Base-by-base conservation (phyloP, 1,140 invertebrate genomes). In the Bombus fervidus region DNA sequence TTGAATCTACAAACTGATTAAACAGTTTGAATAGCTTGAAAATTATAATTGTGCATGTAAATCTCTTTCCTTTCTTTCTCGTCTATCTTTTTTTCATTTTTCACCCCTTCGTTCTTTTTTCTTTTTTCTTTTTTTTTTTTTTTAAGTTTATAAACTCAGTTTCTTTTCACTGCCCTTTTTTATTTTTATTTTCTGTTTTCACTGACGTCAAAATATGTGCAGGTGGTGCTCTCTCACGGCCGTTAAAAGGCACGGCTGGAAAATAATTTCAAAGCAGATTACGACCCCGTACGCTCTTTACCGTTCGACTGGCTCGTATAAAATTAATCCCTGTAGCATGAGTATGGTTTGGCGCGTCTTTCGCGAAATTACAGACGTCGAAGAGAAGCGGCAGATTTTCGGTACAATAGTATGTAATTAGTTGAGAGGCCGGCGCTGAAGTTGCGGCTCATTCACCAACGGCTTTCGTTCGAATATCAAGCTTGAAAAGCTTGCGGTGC, bases 391-490 rank as follows among this genome's bases (percentile, higher is more conserved):
- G 78, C 89, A 91, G 90, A 92, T 93, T 93, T 93, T 91, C 83
- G 76, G 91, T 81, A 95, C 94, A 94, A 94, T 95, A 86, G 90
- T 86, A 78, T 86, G 92, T 94, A 95, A 95, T 95, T 94, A 94
- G 93, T 94, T 88, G 92, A 95, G 94, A 94, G 92, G 92, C 89
- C 90, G 81, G 57, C 31, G 62, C 78, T 47, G 81, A 82, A 47
- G 66, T 81, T 85, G 73, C 77, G 41, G 43, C 71, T 85, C 77
- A 47, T 80, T 75, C 62, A 77, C 25, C 47, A 25, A n/a, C 57
- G 69, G 53, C 59, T 77, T 66, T 59, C 31, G 41, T 72, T 80
- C 77, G 28, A 64, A 85, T 62, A 85, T 85, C 76, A 43, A 37
- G 53, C 41, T 64, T 10, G 68, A 39, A 80, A 85, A 62, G 47